A percentile compares a stretch with the other conserved stretches of the same genome.
These are phyloP conservation scores for Bucorvus abyssinicus DNA, from an alignment of 2,797 vertebrate species.

Conservation along the genomic window DNA sequence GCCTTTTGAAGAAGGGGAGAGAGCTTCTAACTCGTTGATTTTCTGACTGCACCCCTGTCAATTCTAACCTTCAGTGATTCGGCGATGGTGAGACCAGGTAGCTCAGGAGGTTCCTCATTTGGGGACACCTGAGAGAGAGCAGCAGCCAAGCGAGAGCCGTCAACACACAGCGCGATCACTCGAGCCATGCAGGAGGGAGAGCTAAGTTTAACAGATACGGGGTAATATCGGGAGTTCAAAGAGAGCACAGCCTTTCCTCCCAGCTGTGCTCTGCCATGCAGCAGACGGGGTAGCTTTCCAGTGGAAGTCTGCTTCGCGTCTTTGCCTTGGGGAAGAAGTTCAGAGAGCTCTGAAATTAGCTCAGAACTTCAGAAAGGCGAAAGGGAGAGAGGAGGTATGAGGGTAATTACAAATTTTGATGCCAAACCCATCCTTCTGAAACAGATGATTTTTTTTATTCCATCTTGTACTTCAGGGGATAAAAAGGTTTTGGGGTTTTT, in stretches of 20 bases:
- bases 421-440: neutral
- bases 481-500: neutral
- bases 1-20: neutral
- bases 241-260: conserved; percentile 5
- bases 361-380: conserved; percentile 10
- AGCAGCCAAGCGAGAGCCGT: neutral
- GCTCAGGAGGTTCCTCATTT: neutral
- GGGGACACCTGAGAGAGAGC: neutral
- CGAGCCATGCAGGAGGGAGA: neutral
- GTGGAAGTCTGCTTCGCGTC: neutral
- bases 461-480: neutral
- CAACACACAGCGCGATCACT: rapidly evolving
- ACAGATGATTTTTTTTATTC: neutral
- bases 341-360: conserved; percentile 1
- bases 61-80: neutral
- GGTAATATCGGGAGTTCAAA: conserved; percentile 26
- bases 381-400: neutral
- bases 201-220: neutral
- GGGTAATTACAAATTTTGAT: neutral
- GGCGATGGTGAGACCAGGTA: neutral
- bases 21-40: neutral
- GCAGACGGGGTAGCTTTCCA: neutral
- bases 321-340: conserved; percentile 41
- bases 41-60: neutral
- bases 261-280: neutral